A percentile compares a stretch with the other conserved stretches of the same genome.
Evolutionary conservation across 2,113 vertebrate genomes (phyloP).

Genomic region (Ochotona princeps): DNA sequence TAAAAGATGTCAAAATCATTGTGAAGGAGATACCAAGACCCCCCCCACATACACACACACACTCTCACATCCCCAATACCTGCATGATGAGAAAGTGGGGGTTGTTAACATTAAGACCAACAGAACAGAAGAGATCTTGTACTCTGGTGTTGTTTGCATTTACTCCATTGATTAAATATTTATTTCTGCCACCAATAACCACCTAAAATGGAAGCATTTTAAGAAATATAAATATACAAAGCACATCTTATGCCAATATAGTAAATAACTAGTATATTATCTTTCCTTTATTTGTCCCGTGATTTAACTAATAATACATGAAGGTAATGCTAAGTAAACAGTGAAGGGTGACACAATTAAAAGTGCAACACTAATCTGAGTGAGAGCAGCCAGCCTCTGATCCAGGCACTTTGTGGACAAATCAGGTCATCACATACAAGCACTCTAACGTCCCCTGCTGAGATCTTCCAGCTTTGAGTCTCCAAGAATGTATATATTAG

Average conservation of each 20-base stretch:
- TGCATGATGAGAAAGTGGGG: slow-evolving; percentile 99
- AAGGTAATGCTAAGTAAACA: background rate
- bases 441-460: background rate
- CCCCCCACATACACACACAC: background rate
- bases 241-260: background rate
- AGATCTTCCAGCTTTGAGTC: background rate
- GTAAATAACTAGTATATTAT: slow-evolving; percentile 1
- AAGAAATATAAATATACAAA: slow-evolving; percentile 20
- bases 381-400: background rate
- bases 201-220: slow-evolving; percentile 83
- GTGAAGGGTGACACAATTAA: background rate
- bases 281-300: background rate
- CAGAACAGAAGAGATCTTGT: slow-evolving; percentile 96
- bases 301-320: background rate
- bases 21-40: slow-evolving; percentile 32
- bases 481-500: background rate
- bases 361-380: background rate
- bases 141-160: slow-evolving; percentile 92
- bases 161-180: slow-evolving; percentile 96
- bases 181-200: slow-evolving; percentile 94
- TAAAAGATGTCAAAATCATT: slow-evolving; percentile 5
- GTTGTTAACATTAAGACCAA: slow-evolving; percentile 98
- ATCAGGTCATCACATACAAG: background rate
- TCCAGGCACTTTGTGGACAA: background rate
- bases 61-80: slow-evolving; percentile 84